phyloP scores from a whole-genome alignment of 1,140 invertebrate genomes.

The Leptopilina clavipes region DNA sequence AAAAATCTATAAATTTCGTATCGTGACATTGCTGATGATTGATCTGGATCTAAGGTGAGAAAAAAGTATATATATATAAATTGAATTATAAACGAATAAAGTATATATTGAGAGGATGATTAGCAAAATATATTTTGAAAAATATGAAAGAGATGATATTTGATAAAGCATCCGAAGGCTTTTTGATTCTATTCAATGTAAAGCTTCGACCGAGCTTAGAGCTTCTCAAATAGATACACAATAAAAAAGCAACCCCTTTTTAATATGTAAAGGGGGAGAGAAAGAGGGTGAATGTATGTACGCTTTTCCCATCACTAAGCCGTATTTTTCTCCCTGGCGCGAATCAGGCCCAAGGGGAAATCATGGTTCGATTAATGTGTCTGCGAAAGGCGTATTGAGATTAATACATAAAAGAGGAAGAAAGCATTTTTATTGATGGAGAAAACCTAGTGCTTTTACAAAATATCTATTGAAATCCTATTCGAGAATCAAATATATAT shows the following conservation, averaged over 20 bases:
- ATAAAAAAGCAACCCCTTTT: constrained; percentile 63
- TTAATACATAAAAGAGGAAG: not conserved
- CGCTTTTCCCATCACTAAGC: constrained; percentile 53
- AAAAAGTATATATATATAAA: too few relatives aligned
- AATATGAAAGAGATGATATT: not conserved
- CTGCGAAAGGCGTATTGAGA: constrained; percentile 35
- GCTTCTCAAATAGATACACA: constrained; percentile 46
- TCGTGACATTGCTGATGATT: too few relatives aligned
- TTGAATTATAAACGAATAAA: too few relatives aligned
- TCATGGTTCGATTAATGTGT: constrained; percentile 43
- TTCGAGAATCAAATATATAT: not conserved
- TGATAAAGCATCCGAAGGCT: not conserved
- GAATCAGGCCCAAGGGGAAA: constrained; percentile 50
- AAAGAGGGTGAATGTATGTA: constrained; percentile 37
- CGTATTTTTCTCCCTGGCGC: constrained; percentile 46
- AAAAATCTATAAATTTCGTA: too few relatives aligned
- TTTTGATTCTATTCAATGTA: not conserved
- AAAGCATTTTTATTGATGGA: not conserved
- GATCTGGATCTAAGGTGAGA: too few relatives aligned
- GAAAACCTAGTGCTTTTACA: not conserved
- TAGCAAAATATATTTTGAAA: constrained; percentile 34
- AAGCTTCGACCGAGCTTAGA: constrained; percentile 37
- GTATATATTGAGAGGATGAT: too few relatives aligned
- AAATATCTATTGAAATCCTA: not conserved
- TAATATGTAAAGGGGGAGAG: constrained; percentile 60